Evolutionary conservation across 2,888 invertebrate genomes (phyloP).

Genomic region (Athalia circularis): DNA sequence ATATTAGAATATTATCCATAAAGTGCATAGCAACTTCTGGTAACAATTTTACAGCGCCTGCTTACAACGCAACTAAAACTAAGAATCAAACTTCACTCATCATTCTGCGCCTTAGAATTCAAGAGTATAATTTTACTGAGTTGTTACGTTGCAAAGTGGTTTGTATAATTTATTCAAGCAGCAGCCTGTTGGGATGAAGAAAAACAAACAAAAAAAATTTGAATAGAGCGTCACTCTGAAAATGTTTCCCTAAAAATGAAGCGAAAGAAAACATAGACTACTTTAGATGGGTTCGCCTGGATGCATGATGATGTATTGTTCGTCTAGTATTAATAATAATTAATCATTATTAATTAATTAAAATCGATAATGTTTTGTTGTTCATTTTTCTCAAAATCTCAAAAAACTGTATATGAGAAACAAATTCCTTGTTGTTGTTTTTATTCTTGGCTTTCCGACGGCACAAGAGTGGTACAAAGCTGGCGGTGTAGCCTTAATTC

Average conservation of each 20-base stretch:
- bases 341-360: slow-evolving; percentile 55
- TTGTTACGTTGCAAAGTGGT: slow-evolving; percentile 19
- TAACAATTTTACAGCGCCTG: no score
- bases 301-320: slow-evolving; percentile 57
- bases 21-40: no score
- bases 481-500: slow-evolving; percentile 60
- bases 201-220: slow-evolving; percentile 52
- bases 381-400: slow-evolving; percentile 54
- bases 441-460: slow-evolving; percentile 44
- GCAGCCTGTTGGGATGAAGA: slow-evolving; percentile 57
- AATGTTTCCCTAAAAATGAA: slow-evolving; percentile 52
- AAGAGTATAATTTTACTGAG: slow-evolving; percentile 9
- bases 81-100: background rate
- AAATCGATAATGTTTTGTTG: slow-evolving; percentile 56
- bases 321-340: slow-evolving; percentile 64
- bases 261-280: slow-evolving; percentile 53
- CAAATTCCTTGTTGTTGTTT: slow-evolving; percentile 56
- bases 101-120: background rate
- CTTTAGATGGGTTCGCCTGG: slow-evolving; percentile 55
- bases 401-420: slow-evolving; percentile 55
- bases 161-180: slow-evolving; percentile 56
- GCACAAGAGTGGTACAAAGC: slow-evolving; percentile 50
- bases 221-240: slow-evolving; percentile 12
- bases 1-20: no score
- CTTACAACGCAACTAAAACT: background rate